These are phyloP conservation scores for Minunthozetes semirufus DNA, from an alignment of 2,888 invertebrate species.

Conservation along the genomic window DNA sequence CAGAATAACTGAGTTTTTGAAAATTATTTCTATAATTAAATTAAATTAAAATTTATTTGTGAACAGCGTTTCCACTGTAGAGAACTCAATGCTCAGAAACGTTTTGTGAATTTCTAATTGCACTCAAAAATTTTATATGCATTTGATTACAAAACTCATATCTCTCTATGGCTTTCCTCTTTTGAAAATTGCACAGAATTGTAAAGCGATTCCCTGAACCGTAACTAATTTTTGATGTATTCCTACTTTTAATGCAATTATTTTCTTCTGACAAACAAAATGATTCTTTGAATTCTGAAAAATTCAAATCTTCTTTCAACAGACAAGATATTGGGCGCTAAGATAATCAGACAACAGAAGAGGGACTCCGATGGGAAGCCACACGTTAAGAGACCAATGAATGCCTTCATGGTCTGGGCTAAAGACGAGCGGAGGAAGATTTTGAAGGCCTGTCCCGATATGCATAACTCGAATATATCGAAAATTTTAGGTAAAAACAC, in stretches of 20 bases:
- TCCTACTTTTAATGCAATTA: background rate
- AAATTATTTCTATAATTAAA: too few relatives aligned
- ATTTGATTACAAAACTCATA: background rate
- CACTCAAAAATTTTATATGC: background rate
- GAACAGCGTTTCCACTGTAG: background rate
- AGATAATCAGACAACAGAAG: conserved; percentile 77
- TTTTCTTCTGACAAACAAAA: too few relatives aligned
- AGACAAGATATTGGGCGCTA: conserved; percentile 57
- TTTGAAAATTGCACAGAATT: background rate
- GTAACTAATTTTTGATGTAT: conserved; percentile 8
- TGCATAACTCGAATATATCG: conserved; percentile 99
- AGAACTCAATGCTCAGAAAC: background rate
- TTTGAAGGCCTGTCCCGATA: conserved; percentile 96
- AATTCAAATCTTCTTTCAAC: conserved; percentile 1
- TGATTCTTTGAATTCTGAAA: background rate
- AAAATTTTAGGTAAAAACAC: conserved; percentile 72
- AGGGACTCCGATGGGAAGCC: conserved; percentile 70
- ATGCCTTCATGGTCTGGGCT: conserved; percentile 91
- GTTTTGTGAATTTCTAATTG: conserved; percentile 6
- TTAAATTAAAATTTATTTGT: background rate
- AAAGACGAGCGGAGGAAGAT: conserved; percentile 98
- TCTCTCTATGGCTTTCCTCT: too few relatives aligned
- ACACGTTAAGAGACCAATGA: conserved; percentile 99
- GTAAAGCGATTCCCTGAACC: background rate
- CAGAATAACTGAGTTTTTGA: too few relatives aligned